phyloP scores from a whole-genome alignment of 2,113 vertebrate species.

The Percina caprodes region DNA sequence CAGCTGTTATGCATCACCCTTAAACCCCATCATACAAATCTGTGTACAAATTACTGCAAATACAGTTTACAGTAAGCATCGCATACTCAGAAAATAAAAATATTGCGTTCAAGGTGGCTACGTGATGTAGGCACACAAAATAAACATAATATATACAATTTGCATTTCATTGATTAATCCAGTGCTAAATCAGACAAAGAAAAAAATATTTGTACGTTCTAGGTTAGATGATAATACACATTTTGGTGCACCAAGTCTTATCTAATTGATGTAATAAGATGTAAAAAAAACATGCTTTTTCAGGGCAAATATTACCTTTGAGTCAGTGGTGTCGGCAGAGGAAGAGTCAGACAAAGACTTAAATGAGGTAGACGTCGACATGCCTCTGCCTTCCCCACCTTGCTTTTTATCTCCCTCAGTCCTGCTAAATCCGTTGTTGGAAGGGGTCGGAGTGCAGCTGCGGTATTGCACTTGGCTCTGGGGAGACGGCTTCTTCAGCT shows the following conservation, averaged over 20 bases:
- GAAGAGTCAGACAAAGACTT: slow-evolving; percentile 81
- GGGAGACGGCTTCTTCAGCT: slow-evolving; percentile 84
- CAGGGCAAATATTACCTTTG: slow-evolving; percentile 72
- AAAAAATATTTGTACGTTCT: not conserved
- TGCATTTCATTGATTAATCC: not conserved
- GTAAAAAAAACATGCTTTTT: not conserved
- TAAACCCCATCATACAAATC: not conserved
- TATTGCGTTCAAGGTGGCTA: not conserved
- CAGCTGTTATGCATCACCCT: not conserved
- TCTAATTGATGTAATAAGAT: not conserved
- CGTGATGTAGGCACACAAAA: not conserved
- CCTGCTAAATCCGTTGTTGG: slow-evolving; percentile 56
- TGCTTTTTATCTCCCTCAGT: slow-evolving; percentile 71
- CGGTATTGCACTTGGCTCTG: slow-evolving; percentile 74
- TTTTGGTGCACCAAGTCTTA: too few species aligned
- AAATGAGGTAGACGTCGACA: slow-evolving; percentile 85
- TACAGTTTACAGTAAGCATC: not conserved
- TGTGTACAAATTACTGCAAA: not conserved
- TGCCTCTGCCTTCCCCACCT: slow-evolving; percentile 76
- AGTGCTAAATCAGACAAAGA: too few species aligned
- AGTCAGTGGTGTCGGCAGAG: slow-evolving; percentile 78
- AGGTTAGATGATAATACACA: not conserved
- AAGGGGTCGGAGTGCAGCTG: slow-evolving; percentile 69
- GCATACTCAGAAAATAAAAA: too few species aligned
- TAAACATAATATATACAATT: not conserved